Base-by-base conservation (phyloP, 2,797 vertebrate genomes). In the Poecilia velifera region DNA sequence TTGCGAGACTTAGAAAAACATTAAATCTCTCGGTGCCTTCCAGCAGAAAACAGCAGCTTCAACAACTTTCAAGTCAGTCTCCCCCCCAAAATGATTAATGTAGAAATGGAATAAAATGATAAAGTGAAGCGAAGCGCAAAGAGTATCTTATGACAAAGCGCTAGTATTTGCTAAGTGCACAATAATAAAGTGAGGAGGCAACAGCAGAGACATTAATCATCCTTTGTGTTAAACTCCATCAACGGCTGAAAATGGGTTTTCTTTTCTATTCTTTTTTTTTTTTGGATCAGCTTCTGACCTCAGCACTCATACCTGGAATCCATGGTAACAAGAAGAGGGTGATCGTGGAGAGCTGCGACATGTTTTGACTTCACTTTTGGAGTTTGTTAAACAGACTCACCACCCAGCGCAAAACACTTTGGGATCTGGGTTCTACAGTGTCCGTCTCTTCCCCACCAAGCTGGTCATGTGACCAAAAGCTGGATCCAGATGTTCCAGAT, bases 261-360 rank as follows among this genome's bases (percentile, higher is more conserved):
- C 1, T 41, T 25, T 41, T 16, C 31, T 31, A 31, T 31, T 31
- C 1, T 31, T 59, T 31, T 34, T 57, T 34, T 57, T 0, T 62
- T 62, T 59, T 74, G n/a, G 34, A 9, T 53, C 18, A 53, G 22
- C 45, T 31, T 13, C 59, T 73, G 66, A 75, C 57, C 22, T 82
- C 36, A 79, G 16, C 2, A 36, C 57, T 51, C 13, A 8, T 92
- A 96, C 95, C 95, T 94, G 90, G 89, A 76, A 95, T 88, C 83
- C 90, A 93, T 78, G 80, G 46, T 47, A 95, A 76, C 77, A 95
- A 77, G 74, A 74, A n/a, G 62, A 92, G 4, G 34, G 71, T 4
- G 14, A 92, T 43, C 31, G 80, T 28, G 47, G 81, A 49, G 1
- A 79, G 77, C 12, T 43, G 73, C 31, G 0, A 57, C 94, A 95